Evolutionary conservation across 2,888 invertebrate genomes (phyloP).

Genomic region (Tuberolachnus salignus): DNA sequence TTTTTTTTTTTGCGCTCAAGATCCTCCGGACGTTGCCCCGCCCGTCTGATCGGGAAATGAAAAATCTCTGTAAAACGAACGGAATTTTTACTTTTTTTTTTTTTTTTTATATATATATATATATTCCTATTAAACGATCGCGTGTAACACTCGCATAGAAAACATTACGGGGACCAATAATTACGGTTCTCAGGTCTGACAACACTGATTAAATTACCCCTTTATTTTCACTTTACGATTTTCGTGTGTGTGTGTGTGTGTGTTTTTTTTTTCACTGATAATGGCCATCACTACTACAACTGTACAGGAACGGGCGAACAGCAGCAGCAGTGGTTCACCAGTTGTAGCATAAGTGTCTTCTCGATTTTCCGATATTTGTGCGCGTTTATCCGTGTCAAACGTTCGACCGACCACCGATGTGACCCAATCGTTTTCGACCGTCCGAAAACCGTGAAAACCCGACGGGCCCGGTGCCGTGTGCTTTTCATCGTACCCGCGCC

Average conservation of each 20-base stretch:
- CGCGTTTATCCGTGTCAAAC: not conserved
- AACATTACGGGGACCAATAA: slow-evolving; percentile 22
- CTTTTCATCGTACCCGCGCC: not conserved
- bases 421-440: slow-evolving; percentile 15
- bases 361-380: not conserved
- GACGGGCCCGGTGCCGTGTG: not conserved
- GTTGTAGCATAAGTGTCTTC: slow-evolving; percentile 4
- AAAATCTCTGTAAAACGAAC: not conserved
- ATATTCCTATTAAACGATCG: not conserved
- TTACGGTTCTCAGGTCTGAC: slow-evolving; percentile 21
- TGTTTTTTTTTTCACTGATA: slow-evolving; percentile 37
- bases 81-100: not conserved
- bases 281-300: slow-evolving; percentile 20
- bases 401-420: slow-evolving; percentile 19
- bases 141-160: not conserved
- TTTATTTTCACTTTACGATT: slow-evolving; percentile 14
- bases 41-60: not conserved
- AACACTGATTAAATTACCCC: slow-evolving; percentile 29
- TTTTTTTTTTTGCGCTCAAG: slow-evolving; percentile 6
- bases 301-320: not conserved
- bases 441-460: not conserved
- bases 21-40: slow-evolving; percentile 1
- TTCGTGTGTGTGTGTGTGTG: not conserved
- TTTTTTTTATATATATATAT: not conserved
- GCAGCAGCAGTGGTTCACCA: slow-evolving; percentile 29